Conservation (phyloP, 1,140 invertebrate genomes). For the Magallana angulata region DNA sequence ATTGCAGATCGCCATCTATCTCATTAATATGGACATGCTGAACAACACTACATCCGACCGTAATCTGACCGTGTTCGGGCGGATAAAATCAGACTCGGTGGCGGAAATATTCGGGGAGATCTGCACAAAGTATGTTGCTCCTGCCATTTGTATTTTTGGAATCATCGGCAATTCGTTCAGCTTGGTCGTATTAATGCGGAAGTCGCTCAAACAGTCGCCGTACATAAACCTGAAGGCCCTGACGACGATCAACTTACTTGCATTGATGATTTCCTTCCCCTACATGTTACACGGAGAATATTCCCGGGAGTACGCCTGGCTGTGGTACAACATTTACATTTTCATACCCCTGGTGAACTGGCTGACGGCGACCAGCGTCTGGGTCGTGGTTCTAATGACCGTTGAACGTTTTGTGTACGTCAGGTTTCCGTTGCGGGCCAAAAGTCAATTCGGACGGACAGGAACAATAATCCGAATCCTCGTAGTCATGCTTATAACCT, state of each 20-base stretch:
- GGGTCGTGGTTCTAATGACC: slow-evolving; percentile 64
- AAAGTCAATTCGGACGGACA: slow-evolving; percentile 41
- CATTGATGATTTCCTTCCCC: slow-evolving; percentile 54
- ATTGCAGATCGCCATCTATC: background rate
- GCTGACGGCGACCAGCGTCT: slow-evolving; percentile 56
- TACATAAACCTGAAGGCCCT: slow-evolving; percentile 64
- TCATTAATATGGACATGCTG: background rate
- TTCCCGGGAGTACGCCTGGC: slow-evolving; percentile 31
- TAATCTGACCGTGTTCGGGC: background rate
- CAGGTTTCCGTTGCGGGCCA: slow-evolving; percentile 57
- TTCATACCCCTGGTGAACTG: slow-evolving; percentile 61
- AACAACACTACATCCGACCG: background rate
- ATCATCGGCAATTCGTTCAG: slow-evolving; percentile 67
- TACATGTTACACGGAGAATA: slow-evolving; percentile 30
- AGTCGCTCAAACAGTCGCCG: slow-evolving; percentile 60
- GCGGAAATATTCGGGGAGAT: slow-evolving; percentile 2
- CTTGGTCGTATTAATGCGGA: slow-evolving; percentile 59
- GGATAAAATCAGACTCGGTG: background rate
- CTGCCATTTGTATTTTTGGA: slow-evolving; percentile 63
- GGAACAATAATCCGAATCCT: slow-evolving; percentile 41
- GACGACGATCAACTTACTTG: slow-evolving; percentile 58
- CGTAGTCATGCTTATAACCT: slow-evolving; percentile 34
- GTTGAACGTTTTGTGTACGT: slow-evolving; percentile 63
- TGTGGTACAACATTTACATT: slow-evolving; percentile 55
- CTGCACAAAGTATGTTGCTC: slow-evolving; percentile 46